A percentile compares a stretch with the other conserved stretches of the same genome.
These are phyloP conservation scores for Micrastur ruficollis DNA, from an alignment of 2,797 vertebrate genomes.

Conservation along the genomic window DNA sequence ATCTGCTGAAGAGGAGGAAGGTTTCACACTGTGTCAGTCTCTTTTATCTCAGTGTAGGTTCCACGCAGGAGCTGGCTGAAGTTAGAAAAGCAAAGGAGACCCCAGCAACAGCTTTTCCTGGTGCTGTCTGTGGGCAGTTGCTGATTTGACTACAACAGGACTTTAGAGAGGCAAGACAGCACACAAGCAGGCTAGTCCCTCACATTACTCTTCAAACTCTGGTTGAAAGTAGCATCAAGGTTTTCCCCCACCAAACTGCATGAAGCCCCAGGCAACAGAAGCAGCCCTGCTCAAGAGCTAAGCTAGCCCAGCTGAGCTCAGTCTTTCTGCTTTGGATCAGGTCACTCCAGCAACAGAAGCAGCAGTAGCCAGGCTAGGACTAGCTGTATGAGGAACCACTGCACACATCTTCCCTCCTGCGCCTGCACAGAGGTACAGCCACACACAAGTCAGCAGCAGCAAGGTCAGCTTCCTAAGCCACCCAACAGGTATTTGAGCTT, in stretches of 20 bases:
- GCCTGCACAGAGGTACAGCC: neutral
- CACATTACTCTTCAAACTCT: neutral
- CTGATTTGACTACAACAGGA: neutral
- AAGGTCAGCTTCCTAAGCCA: neutral
- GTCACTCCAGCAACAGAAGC: neutral
- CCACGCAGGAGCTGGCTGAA: conserved; percentile 34
- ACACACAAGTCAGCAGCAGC: neutral
- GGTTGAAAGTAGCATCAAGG: neutral
- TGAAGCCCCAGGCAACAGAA: neutral
- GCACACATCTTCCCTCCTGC: rapidly evolving
- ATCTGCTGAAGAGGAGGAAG: conserved; percentile 67
- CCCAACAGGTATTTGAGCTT: neutral
- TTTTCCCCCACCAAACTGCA: neutral
- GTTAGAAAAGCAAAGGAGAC: conserved; percentile 22
- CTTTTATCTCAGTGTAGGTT: conserved; percentile 53
- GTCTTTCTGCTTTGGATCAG: neutral
- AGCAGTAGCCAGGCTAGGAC: neutral
- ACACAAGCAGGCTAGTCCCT: neutral
- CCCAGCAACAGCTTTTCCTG: conserved; percentile 1
- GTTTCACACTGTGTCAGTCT: conserved; percentile 45
- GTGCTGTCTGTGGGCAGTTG: neutral
- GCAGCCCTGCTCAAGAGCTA: neutral
- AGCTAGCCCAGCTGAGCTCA: neutral
- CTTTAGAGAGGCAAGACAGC: neutral
- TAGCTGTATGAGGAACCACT: neutral